Evolutionary conservation across 2,797 vertebrate genomes (phyloP).

Genomic region (Aphelocoma californica): DNA sequence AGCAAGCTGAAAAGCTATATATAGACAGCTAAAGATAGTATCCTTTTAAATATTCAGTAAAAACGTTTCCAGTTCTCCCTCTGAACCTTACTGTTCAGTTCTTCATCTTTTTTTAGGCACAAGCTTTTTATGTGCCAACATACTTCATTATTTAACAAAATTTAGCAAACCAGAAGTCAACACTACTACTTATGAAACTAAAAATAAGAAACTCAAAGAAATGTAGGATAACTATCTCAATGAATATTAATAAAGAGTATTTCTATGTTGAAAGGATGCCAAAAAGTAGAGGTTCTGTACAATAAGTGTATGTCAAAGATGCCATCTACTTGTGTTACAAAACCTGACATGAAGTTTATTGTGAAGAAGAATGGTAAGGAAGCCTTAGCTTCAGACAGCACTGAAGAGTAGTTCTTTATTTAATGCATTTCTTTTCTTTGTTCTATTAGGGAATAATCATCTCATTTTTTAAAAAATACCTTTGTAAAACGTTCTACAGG

Average conservation of each 20-base stretch:
- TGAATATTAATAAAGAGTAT: neutral
- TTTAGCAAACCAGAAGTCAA: slow-evolving; percentile 46
- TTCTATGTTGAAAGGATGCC: neutral
- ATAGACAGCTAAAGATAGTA: slow-evolving; percentile 61
- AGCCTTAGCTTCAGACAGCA: neutral
- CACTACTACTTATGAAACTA: slow-evolving; percentile 7
- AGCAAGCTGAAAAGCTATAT: slow-evolving; percentile 38
- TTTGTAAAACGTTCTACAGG: neutral
- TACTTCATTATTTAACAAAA: slow-evolving; percentile 63
- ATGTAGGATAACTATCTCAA: neutral
- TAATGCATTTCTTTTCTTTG: neutral
- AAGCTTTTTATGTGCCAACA: slow-evolving; percentile 30
- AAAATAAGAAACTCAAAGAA: neutral
- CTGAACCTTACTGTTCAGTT: slow-evolving; percentile 52
- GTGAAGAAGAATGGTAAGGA: neutral
- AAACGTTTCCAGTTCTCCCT: slow-evolving; percentile 31
- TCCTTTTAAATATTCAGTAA: slow-evolving; percentile 64
- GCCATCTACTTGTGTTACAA: neutral
- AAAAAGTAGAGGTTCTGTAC: neutral
- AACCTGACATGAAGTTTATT: neutral
- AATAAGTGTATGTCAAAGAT: neutral
- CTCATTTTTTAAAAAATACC: neutral
- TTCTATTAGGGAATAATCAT: neutral
- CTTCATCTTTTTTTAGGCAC: slow-evolving; percentile 57
- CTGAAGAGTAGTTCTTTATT: neutral